Percentiles rank a stretch among this genome's conserved stretches.
Conservation (phyloP, 2,113 vertebrate species). For the Dipodomys spectabilis region DNA sequence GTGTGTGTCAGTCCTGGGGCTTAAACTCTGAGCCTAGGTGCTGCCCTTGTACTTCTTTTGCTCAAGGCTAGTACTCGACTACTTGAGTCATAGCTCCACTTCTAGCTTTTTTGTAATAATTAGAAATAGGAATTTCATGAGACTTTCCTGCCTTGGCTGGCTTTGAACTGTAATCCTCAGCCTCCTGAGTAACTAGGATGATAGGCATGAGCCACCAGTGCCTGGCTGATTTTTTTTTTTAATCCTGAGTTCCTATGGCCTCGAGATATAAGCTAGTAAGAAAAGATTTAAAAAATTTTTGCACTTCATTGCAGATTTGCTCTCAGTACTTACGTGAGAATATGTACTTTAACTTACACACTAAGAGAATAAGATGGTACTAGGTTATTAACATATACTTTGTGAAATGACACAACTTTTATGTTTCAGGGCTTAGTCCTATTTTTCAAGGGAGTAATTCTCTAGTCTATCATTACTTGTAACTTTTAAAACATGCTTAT, state of each 20-base stretch:
- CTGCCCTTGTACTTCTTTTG: no score
- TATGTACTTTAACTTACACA: conserved; percentile 43
- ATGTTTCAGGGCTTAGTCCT: conserved; percentile 15
- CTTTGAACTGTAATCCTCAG: no score
- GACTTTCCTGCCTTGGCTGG: no score
- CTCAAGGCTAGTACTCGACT: no score
- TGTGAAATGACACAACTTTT: conserved; percentile 36
- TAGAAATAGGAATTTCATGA: no score
- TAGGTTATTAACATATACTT: conserved; percentile 17
- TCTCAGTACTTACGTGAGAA: conserved; percentile 47
- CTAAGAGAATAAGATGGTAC: neutral
- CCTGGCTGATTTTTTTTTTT: neutral
- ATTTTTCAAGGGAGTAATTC: neutral
- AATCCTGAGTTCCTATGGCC: neutral
- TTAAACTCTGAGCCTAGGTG: no score
- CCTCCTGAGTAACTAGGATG: no score
- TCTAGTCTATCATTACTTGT: neutral
- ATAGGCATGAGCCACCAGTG: no score
- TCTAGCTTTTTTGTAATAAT: no score
- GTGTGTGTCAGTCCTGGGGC: no score
- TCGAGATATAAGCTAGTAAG: conserved; percentile 17
- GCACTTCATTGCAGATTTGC: conserved; percentile 46
- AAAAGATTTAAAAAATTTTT: conserved; percentile 18
- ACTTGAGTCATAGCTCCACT: no score
- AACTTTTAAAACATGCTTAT: conserved; percentile 17